phyloP scores from a whole-genome alignment of 2,113 vertebrate species.

The Protobothrops mucrosquamatus region DNA sequence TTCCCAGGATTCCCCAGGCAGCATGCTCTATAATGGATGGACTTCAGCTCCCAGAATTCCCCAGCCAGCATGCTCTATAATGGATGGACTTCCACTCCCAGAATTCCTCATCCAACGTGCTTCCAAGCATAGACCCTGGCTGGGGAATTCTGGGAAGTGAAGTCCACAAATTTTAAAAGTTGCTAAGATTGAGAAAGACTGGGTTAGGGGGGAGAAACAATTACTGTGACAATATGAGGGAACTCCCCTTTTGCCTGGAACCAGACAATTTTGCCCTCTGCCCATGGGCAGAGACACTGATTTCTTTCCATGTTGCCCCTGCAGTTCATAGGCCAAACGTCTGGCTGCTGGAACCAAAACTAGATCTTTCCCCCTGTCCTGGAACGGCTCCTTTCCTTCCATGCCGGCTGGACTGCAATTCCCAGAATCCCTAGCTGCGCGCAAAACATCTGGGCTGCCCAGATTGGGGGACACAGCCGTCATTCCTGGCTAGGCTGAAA shows the following conservation, averaged over 20 bases:
- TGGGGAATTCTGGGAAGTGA: background rate
- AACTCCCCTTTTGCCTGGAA: background rate
- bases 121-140: background rate
- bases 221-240: background rate
- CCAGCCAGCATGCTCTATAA: too few species aligned
- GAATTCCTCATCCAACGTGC: too few species aligned
- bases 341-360: background rate
- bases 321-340: background rate
- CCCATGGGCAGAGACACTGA: background rate
- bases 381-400: background rate
- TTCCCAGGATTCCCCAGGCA: background rate
- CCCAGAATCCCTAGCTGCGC: background rate
- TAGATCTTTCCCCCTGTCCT: background rate
- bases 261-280: background rate
- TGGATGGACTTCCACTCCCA: too few species aligned
- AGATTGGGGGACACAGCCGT: background rate
- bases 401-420: background rate
- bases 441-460: background rate
- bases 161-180: background rate
- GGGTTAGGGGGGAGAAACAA: rapidly evolving
- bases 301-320: background rate
- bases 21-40: too few species aligned
- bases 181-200: background rate
- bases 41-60: too few species aligned
- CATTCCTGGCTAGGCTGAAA: background rate